Evolutionary conservation across 1,140 invertebrate species (phyloP).

Genomic region (Drosophila truncata): DNA sequence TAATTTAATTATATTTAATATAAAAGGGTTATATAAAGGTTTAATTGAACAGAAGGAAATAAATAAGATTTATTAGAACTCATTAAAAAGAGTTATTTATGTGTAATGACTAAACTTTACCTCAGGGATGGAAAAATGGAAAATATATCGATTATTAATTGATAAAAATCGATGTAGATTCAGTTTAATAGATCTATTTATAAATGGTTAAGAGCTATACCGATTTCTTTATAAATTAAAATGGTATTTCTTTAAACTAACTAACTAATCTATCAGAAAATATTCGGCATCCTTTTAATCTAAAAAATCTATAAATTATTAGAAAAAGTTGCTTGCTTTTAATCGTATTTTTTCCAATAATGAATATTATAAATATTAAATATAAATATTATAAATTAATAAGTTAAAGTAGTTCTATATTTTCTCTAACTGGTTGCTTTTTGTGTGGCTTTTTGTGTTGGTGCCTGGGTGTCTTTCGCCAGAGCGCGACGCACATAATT

Average conservation of each 20-base stretch:
- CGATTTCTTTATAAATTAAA: no score
- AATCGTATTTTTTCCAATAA: no score
- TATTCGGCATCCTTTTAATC: no score
- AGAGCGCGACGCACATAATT: slow-evolving; percentile 36
- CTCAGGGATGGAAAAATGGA: neutral
- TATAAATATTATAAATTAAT: neutral
- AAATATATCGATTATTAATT: neutral
- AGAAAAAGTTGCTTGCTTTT: no score
- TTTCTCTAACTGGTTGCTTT: neutral
- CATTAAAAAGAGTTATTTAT: no score
- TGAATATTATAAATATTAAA: neutral
- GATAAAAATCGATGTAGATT: neutral
- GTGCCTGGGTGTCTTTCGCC: slow-evolving; percentile 12
- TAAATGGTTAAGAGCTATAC: no score
- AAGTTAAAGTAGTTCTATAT: neutral
- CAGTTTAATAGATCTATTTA: neutral
- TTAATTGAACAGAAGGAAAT: neutral
- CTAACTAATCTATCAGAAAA: no score
- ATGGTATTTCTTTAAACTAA: no score
- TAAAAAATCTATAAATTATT: no score
- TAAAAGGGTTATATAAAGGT: neutral
- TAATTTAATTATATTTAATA: neutral
- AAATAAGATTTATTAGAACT: no score
- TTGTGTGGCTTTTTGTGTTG: neutral
- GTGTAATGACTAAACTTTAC: no score